A percentile compares a stretch with the other conserved stretches of the same genome.
These are phyloP conservation scores for Sinosuthora webbiana DNA, from an alignment of 2,113 vertebrate species.

Conservation along the genomic window DNA sequence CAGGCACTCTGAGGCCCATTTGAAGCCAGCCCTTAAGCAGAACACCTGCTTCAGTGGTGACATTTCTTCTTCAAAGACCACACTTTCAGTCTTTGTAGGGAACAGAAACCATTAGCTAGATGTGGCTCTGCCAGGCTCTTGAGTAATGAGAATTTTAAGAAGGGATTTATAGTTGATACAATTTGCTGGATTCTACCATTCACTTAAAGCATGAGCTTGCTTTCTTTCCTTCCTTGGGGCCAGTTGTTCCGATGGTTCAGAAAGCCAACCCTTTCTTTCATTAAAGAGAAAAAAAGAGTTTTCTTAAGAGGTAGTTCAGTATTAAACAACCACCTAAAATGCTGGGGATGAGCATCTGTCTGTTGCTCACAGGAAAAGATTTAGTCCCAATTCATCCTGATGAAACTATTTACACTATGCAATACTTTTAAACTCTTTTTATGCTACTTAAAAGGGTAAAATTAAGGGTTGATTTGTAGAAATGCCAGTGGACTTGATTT, in stretches of 20 bases:
- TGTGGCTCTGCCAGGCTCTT: not conserved
- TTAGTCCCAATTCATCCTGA: not conserved
- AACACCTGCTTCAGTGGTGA: not conserved
- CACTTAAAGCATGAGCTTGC: not conserved
- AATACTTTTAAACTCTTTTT: not conserved
- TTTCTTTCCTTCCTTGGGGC: not conserved
- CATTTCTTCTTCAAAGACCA: slow-evolving; percentile 8
- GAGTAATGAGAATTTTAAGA: not conserved
- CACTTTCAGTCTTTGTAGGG: not conserved
- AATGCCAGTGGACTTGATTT: not conserved
- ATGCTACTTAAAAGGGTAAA: not conserved
- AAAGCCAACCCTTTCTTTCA: not conserved
- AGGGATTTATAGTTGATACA: not conserved
- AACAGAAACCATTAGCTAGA: slow-evolving; percentile 3
- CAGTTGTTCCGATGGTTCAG: not conserved
- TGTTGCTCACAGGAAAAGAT: not conserved
- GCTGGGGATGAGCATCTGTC: not conserved
- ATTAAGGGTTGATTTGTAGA: not conserved
- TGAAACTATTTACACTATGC: not conserved
- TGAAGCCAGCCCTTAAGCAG: not conserved
- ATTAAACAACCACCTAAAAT: not conserved
- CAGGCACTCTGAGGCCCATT: not conserved
- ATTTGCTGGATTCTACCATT: not conserved
- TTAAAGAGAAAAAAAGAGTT: not conserved
- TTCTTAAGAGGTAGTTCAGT: not conserved